These are phyloP conservation scores for Drosophila aldrichi DNA, from an alignment of 2,888 invertebrate genomes.

Conservation along the genomic window DNA sequence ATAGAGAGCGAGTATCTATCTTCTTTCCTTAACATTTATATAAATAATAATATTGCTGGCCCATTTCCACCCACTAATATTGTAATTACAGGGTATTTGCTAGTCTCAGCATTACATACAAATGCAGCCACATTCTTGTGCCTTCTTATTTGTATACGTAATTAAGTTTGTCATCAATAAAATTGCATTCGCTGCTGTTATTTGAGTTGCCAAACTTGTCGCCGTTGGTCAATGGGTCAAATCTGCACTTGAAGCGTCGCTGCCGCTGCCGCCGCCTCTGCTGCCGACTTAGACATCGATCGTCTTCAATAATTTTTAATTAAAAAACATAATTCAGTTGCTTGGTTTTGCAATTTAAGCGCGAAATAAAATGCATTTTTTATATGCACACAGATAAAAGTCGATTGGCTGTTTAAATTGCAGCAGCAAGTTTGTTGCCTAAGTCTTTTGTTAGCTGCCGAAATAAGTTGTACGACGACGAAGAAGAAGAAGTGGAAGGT, in stretches of 20 bases:
- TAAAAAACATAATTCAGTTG: slow-evolving; percentile 67
- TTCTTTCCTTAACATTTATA: neutral
- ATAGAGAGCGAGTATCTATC: too few relatives aligned
- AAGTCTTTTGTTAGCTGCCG: slow-evolving; percentile 60
- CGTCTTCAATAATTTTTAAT: slow-evolving; percentile 66
- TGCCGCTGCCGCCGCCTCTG: slow-evolving; percentile 1
- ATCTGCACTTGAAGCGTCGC: slow-evolving; percentile 47
- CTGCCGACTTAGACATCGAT: slow-evolving; percentile 22
- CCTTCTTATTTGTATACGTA: slow-evolving; percentile 45
- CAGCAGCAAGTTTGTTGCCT: slow-evolving; percentile 62
- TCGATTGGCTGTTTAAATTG: slow-evolving; percentile 28
- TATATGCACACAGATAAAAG: slow-evolving; percentile 23
- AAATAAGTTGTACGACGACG: slow-evolving; percentile 23
- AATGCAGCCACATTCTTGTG: slow-evolving; percentile 11
- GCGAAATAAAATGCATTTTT: slow-evolving; percentile 61
- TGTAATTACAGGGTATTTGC: slow-evolving; percentile 6
- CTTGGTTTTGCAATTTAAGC: slow-evolving; percentile 61
- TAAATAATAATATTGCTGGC: neutral
- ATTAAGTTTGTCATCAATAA: slow-evolving; percentile 66
- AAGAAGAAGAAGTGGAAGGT: neutral
- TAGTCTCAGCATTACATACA: neutral
- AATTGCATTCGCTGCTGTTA: slow-evolving; percentile 56
- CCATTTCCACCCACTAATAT: neutral
- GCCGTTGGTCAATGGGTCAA: slow-evolving; percentile 69
- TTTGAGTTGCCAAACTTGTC: slow-evolving; percentile 67